Evolutionary conservation across 1,140 invertebrate genomes (phyloP), one percentile per base, ranked within the genome.

Genomic region (Gonioctena quinquepunctata): DNA sequence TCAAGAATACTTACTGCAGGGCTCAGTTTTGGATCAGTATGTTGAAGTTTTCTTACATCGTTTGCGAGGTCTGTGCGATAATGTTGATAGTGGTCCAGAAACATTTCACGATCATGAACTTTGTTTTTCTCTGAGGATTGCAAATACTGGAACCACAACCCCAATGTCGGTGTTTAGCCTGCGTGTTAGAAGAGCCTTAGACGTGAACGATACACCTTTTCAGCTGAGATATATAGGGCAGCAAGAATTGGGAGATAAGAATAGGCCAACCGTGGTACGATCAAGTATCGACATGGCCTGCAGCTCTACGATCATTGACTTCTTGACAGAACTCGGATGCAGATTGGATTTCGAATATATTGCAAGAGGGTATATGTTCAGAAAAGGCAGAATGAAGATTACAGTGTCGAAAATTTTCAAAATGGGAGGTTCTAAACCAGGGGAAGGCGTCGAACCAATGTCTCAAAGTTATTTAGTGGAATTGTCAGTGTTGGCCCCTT

Each of bases 301-400:
- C 57, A 96, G 92, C 73, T 90, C 90, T 25, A 96, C 96, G 78
- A 89, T 98, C 7, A 89, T 95, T 0, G 94, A 97, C 73, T 99
- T 98, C 83, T 86, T 99, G 0, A 93, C 90, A 61, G 96, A 98
- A 87, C 85, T 98, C 75, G 96, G 96, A 6, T 95, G 93, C 78
- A 86, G 93, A 70, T 83, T 94, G 57, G 96, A 98, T 80, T 97
- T 96, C 87, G 96, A 98, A 85, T 98, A 95, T 81, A 93, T 95
- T 75, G 90, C 94, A 0, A 92, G 95, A 85, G 97, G 96, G 13
- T 97, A 94, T 76, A 96, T 98, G 90, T 98, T 98, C 78, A 89
- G 95, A 59, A 98, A 98, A 86, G 96, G 96, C 1, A 87, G 96
- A 79, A 97, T 99, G 94, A 98, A 98, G 83, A 93, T 98, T 1